Conservation (phyloP, 2,113 vertebrate genomes). For the Labeo catla region DNA sequence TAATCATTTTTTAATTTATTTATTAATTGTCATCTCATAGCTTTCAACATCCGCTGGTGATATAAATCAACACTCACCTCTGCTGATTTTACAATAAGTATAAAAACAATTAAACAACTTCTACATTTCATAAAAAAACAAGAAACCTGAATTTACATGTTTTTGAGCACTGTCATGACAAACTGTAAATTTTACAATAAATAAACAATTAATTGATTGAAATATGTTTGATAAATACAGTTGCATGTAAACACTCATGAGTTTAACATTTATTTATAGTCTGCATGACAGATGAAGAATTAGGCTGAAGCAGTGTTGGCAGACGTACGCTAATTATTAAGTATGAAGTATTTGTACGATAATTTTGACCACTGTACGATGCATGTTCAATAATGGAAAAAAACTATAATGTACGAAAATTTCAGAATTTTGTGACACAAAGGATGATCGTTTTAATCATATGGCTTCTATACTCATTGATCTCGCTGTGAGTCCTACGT, state of each 20-base stretch:
- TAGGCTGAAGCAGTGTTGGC: neutral
- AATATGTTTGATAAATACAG: neutral
- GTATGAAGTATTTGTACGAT: neutral
- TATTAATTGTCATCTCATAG: neutral
- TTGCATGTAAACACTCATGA: neutral
- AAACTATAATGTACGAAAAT: too few relatives aligned
- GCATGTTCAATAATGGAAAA: too few relatives aligned
- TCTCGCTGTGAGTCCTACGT: too few relatives aligned
- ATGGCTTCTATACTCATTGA: too few relatives aligned
- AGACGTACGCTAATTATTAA: too few relatives aligned
- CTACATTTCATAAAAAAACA: neutral
- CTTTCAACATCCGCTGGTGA: neutral
- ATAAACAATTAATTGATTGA: neutral
- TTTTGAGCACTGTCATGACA: neutral
- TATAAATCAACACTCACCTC: conserved; percentile 40
- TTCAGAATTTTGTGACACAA: too few relatives aligned
- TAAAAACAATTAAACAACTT: too few relatives aligned
- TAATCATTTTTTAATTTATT: neutral
- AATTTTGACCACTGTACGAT: too few relatives aligned
- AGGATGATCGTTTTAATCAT: too few relatives aligned
- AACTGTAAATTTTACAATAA: neutral
- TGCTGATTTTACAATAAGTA: too few relatives aligned
- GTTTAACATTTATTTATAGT: neutral
- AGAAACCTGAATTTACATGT: neutral
- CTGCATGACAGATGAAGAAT: neutral